Conservation (phyloP, 2,888 invertebrate species). For the Carabus problematicus region DNA sequence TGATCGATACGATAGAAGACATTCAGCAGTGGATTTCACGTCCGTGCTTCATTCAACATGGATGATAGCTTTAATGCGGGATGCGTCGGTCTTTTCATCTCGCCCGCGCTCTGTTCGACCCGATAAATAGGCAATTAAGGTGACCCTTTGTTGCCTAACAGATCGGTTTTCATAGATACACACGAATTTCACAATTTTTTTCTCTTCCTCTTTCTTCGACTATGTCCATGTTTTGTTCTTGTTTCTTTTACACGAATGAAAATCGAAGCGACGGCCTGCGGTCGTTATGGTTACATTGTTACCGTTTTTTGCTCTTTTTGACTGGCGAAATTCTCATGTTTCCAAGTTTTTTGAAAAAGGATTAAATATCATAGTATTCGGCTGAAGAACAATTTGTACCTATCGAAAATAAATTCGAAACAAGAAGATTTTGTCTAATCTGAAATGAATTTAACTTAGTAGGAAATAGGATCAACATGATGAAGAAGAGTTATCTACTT, state of each 20-base stretch:
- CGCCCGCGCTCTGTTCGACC: background rate
- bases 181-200: slow-evolving; percentile 2
- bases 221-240: background rate
- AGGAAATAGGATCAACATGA: too few relatives aligned
- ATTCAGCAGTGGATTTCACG: background rate
- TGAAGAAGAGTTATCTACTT: too few relatives aligned
- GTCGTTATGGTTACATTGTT: slow-evolving; percentile 1
- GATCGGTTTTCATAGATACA: slow-evolving; percentile 37
- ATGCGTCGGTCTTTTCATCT: slow-evolving; percentile 9
- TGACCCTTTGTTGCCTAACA: slow-evolving; percentile 32
- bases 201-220: background rate
- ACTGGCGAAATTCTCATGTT: slow-evolving; percentile 4
- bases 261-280: slow-evolving; percentile 11
- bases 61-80: background rate
- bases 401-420: too few relatives aligned
- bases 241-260: too few relatives aligned
- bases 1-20: slow-evolving; percentile 47
- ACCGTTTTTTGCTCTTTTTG: background rate
- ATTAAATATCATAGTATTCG: slow-evolving; percentile 1
- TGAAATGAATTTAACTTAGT: too few relatives aligned
- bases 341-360: background rate
- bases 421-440: too few relatives aligned
- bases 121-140: slow-evolving; percentile 35
- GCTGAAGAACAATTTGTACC: too few relatives aligned
- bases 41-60: too few relatives aligned